Base-by-base conservation (phyloP, 2,113 vertebrate species). In the Channa maculata region DNA sequence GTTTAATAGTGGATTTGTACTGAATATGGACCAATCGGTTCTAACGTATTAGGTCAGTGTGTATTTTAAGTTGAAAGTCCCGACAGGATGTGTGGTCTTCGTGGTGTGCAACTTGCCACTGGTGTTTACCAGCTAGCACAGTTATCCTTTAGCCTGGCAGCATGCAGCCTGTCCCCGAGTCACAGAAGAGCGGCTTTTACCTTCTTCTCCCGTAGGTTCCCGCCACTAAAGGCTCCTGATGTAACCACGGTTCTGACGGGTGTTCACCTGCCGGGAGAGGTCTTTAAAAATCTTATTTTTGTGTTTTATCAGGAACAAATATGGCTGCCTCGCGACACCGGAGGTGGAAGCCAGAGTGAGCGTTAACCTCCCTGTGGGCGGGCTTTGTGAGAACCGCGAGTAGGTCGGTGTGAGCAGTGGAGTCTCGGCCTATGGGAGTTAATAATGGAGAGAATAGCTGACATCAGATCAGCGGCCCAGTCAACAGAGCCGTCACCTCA, bases 291-390 rank as follows among this genome's bases (percentile, higher is more conserved):
- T 0, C 4, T 36, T 55, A 46, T 71, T 72, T 65, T 71, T 5
- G 39, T 63, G 11, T 86, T 88, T 86, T 64, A 15, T 67, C 41
- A n/a, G 39, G 6, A 65, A 74, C 60, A 87, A 92, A 88, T 44
- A 91, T 92, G 90, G 90, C 88, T 71, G 85, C 83, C 0, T 14
- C n/a, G 41, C 88, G 86, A 88, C 91, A 89, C 90, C 91, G 91
- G 89, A 92, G 87, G 85, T 85, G 85, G 84, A 92, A 92, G 82
- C 73, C 61, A 36, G 55, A 69, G 59, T 24, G 52, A 5, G 65
- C 33, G 57, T 80, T 83, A 71, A 88, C 81, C 83, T 80, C 73
- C 51, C 45, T 14, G 62, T 76, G 79, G 89, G 86, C 70, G 86
- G 84, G 77, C 15, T 58, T 12, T 65, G 3, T 36, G 12, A 10